Evolutionary conservation across 2,797 vertebrate genomes (phyloP).

Genomic region (Tiaroga cobitis): DNA sequence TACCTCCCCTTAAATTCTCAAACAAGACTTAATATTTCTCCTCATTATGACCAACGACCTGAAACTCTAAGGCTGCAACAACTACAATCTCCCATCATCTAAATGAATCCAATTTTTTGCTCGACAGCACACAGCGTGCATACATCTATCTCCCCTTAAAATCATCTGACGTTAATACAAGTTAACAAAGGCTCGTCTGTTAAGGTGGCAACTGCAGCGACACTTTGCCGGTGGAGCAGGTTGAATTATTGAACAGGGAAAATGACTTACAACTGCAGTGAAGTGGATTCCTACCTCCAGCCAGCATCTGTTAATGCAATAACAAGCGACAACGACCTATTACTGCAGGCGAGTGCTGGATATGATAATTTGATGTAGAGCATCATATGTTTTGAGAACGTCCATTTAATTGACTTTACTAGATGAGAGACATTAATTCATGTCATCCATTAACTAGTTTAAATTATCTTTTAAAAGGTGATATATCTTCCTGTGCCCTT

Average conservation of each 20-base stretch:
- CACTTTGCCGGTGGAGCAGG: constrained; percentile 63
- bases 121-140: constrained; percentile 74
- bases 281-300: constrained; percentile 68
- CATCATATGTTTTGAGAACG: constrained; percentile 79
- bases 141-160: constrained; percentile 75
- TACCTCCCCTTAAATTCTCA: constrained; percentile 10
- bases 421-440: constrained; percentile 77
- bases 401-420: constrained; percentile 79
- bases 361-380: constrained; percentile 73
- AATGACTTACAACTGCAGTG: constrained; percentile 61
- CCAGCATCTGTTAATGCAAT: constrained; percentile 67
- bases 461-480: constrained; percentile 80
- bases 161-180: constrained; percentile 82
- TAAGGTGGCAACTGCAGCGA: constrained; percentile 62
- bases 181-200: constrained; percentile 75
- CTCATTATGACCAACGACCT: constrained; percentile 79
- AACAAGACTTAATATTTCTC: constrained; percentile 55
- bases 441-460: constrained; percentile 79
- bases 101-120: constrained; percentile 86
- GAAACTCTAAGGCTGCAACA: constrained; percentile 75
- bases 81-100: constrained; percentile 78
- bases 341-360: constrained; percentile 60
- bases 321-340: constrained; percentile 69
- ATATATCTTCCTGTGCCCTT: constrained; percentile 80
- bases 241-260: constrained; percentile 68